Conservation (phyloP, 2,888 invertebrate genomes). For the Leptinotarsa peninsularis region DNA sequence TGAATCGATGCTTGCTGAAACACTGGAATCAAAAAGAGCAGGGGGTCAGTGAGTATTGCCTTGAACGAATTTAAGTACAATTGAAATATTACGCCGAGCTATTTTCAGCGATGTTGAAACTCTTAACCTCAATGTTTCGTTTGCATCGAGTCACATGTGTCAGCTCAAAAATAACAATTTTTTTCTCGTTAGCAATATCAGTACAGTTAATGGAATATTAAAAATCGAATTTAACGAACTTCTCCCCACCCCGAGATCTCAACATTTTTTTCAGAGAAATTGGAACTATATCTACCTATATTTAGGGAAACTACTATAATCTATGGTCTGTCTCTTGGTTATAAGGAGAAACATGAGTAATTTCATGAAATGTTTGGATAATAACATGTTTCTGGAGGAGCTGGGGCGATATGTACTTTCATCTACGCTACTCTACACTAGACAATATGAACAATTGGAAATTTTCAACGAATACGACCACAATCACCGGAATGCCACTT, state of each 20-base stretch:
- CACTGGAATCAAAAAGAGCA: neutral
- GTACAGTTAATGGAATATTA: neutral
- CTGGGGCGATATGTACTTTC: constrained; percentile 23
- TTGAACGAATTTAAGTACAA: neutral
- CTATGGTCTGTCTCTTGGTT: neutral
- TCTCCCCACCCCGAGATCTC: neutral
- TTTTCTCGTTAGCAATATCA: neutral
- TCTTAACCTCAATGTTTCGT: neutral
- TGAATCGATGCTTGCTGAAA: neutral
- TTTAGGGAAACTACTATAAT: neutral
- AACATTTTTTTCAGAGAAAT: neutral
- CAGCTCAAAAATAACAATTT: neutral
- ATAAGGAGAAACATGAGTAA: neutral
- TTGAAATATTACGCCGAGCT: neutral
- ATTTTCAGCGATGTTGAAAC: too few species aligned
- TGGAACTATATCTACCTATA: neutral
- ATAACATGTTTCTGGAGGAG: neutral
- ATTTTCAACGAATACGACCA: constrained; percentile 20
- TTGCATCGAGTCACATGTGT: neutral
- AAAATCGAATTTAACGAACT: neutral
- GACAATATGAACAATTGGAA: constrained; percentile 7
- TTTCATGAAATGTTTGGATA: neutral
- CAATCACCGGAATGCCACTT: constrained; percentile 36
- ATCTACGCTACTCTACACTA: constrained; percentile 18
- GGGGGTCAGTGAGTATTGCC: neutral